A percentile compares a stretch with the other conserved stretches of the same genome.
Evolutionary conservation across 2,888 invertebrate species (phyloP).

Genomic region (Lissocephala sabroskyi): DNA sequence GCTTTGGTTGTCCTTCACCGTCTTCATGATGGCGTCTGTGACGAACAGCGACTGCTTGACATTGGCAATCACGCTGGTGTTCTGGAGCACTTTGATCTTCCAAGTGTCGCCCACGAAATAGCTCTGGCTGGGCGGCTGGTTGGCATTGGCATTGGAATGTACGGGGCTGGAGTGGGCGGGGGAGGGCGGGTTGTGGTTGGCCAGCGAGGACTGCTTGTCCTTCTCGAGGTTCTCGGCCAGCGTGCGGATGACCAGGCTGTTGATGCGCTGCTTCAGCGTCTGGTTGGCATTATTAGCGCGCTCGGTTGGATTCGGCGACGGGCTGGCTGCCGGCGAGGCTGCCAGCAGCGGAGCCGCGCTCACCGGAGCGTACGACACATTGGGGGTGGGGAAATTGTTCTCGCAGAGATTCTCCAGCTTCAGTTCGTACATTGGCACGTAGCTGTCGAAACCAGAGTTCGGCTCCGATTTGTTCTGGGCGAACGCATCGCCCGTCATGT

Average conservation of each 20-base stretch:
- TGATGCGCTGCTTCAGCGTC: slow-evolving; percentile 89
- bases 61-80: slow-evolving; percentile 85
- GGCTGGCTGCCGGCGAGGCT: slow-evolving; percentile 9
- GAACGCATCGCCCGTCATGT: slow-evolving; percentile 47
- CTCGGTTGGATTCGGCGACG: slow-evolving; percentile 47
- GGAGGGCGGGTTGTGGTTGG: slow-evolving; percentile 57
- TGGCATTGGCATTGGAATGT: slow-evolving; percentile 56
- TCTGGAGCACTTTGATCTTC: slow-evolving; percentile 86
- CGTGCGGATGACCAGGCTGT: slow-evolving; percentile 89
- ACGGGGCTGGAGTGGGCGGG: slow-evolving; percentile 67
- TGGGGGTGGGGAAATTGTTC: slow-evolving; percentile 74
- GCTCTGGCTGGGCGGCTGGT: slow-evolving; percentile 65
- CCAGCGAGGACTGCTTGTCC: slow-evolving; percentile 70
- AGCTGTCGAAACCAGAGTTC: slow-evolving; percentile 72
- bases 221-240: slow-evolving; percentile 86
- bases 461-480: slow-evolving; percentile 67
- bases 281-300: slow-evolving; percentile 76
- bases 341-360: too few species aligned
- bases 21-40: slow-evolving; percentile 80
- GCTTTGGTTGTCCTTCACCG: slow-evolving; percentile 71
- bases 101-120: slow-evolving; percentile 80
- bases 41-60: slow-evolving; percentile 85
- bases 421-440: slow-evolving; percentile 67
- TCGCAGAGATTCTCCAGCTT: slow-evolving; percentile 72
- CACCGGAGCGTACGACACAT: slow-evolving; percentile 73